Evolutionary conservation across 2,113 vertebrate species (phyloP), one percentile per base, ranked within the genome.

Genomic region (Cercocebus atys): DNA sequence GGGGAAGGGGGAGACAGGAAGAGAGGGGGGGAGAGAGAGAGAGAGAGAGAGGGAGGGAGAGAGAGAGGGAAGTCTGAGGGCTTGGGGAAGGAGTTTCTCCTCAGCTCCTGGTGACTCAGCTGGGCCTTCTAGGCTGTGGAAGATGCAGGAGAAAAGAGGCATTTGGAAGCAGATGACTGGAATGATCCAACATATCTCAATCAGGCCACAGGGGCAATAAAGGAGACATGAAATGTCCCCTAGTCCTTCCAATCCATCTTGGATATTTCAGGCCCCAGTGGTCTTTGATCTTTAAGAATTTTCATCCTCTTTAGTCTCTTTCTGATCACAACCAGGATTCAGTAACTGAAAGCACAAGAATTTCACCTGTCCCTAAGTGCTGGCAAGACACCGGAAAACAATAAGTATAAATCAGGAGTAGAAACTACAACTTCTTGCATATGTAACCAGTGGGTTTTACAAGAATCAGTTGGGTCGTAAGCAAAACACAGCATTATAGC

Each of bases 271-370:
- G 47, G 40, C 5, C 14, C 38, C 25, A 9, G 2, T 61, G 9
- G 38, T 78, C 12, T 97, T 57, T 88, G 80, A 70, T 84, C 2
- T 52, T 55, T 82, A 68, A 55, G 20, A 35, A 32, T 38, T 84
- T 72, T 89, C 43, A 75, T 43, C 45, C 43, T 61, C 30, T 73
- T 2, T 32, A 73, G 30, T 76, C 35, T 82, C 50, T 89, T 81
- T 80, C 43, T 92, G 38, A 78, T 30, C 30, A 35, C 35, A 88
- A 32, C n/a, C 14, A 4, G 16, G 30, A 73, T 72, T 45, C 35
- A 86, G 57, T 52, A n/a, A 88, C n/a, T 32, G 32, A 87, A 94
- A 81, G 64, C 16, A 70, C 80, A 85, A 88, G 12, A 55, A 61
- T 61, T 43, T 83, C 43, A 66, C 30, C 68, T 40, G 32, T 55